Base-by-base conservation (phyloP, 2,797 vertebrate species). In the Rhinichthys osculus region DNA sequence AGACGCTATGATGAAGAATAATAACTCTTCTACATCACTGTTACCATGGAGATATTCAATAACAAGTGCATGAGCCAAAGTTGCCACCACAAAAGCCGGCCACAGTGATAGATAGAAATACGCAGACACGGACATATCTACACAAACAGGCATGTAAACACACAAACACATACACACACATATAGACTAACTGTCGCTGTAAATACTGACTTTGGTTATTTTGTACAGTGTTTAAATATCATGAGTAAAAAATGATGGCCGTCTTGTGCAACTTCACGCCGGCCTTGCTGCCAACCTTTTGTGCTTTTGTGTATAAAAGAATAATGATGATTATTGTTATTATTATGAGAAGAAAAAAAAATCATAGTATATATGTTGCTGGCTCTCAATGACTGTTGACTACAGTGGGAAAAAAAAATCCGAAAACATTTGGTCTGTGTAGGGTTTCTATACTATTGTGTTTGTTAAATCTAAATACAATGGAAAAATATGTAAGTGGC, bases 151-250 rank as follows among this genome's bases (percentile, higher is more conserved):
- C 90, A 92, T 87, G 92, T 88, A 91, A 90, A 91, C 86, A 92
- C 88, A 85, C 47, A 17, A 0, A 50, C 87, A 92, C 92, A 94
- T 3, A 21, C 88, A 91, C 87, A 87, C 89, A 91, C 91, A 93
- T 85, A 91, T 50, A 91, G 87, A 95, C 78, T 91, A 92, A 94
- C 91, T 92, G 89, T 94, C 93, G 95, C 92, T 99, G 97, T 99
- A 99, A 97, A 99, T 99, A 92, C 90, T 88, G 92, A 90, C 87
- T 85, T 87, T 93, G 89, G 93, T 92, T 93, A 90, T 93, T 94
- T 92, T 97, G 96, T 99, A 98, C 96, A 97, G 96, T 92, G 93
- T 97, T 96, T 94, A 94, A 96, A 93, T 92, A 90, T 83, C 80
- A 92, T 93, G 92, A 93, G 95, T 95, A 91, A 90, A 91, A 90